Conservation (phyloP, 2,888 invertebrate genomes). For the Monopis laevigella region DNA sequence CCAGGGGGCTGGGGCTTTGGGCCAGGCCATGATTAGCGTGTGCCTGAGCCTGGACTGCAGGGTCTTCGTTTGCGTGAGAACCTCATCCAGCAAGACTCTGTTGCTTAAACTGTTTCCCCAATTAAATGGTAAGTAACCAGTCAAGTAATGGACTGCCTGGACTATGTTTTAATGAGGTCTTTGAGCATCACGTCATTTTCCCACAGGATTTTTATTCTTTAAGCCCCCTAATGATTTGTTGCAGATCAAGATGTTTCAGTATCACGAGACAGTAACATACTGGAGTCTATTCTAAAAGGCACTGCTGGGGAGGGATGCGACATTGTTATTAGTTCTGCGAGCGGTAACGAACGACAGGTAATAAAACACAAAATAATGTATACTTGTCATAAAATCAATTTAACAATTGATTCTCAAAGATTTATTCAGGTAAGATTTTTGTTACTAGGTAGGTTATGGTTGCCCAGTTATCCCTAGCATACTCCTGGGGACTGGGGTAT, state of each 20-base stretch:
- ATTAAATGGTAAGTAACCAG: constrained; percentile 28
- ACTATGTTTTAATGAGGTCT: too few species aligned
- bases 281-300: constrained; percentile 29
- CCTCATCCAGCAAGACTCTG: constrained; percentile 36
- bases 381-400: too few species aligned
- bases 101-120: constrained; percentile 33
- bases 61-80: constrained; percentile 40
- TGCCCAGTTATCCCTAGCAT: too few species aligned
- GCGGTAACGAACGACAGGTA: constrained; percentile 19
- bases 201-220: too few species aligned
- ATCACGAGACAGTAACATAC: constrained; percentile 33
- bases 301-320: constrained; percentile 33
- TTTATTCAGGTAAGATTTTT: too few species aligned
- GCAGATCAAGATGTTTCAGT: constrained; percentile 36
- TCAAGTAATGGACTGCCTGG: too few species aligned
- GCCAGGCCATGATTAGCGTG: constrained; percentile 38
- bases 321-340: constrained; percentile 29
- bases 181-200: too few species aligned
- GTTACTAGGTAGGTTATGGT: too few species aligned
- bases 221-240: too few species aligned
- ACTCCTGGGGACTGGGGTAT: too few species aligned
- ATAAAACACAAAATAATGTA: not conserved
- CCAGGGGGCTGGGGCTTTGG: constrained; percentile 39
- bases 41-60: constrained; percentile 30
- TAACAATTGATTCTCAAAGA: too few species aligned